Conservation (phyloP, 2,113 vertebrate species). For the Pristiophorus japonicus region DNA sequence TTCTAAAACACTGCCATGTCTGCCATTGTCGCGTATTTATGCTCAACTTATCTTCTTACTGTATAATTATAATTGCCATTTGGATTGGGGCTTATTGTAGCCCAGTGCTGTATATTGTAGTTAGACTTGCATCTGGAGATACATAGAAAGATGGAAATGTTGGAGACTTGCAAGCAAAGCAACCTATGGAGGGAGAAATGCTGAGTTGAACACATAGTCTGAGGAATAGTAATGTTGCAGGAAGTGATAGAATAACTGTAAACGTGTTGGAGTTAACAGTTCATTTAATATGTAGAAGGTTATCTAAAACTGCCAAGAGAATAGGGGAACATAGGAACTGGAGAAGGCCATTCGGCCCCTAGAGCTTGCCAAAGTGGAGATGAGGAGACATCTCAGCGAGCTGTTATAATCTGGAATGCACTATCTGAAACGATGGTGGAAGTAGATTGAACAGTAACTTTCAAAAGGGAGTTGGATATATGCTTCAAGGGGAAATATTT, state of each 20-base stretch:
- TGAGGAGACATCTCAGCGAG: neutral
- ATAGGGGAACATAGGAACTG: neutral
- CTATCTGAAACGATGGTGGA: neutral
- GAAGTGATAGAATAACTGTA: neutral
- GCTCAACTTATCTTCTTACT: neutral
- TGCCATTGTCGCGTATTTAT: neutral
- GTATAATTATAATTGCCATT: neutral
- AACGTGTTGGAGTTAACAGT: neutral
- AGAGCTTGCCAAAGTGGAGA: neutral
- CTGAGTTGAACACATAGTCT: too few relatives aligned
- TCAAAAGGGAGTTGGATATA: neutral
- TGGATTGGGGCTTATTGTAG: neutral
- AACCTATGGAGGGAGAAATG: neutral
- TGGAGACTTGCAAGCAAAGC: neutral
- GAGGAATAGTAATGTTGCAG: neutral
- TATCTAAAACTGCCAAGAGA: neutral
- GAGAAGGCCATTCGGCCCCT: neutral
- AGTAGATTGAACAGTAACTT: neutral
- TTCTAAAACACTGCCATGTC: neutral
- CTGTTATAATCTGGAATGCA: neutral
- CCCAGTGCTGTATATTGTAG: neutral
- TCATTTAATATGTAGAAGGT: neutral
- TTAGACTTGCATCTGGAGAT: neutral
- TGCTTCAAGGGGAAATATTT: neutral
- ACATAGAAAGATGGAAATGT: neutral